Base-by-base conservation (phyloP, 2,888 invertebrate genomes). In the Cryptophagus acutangulus region DNA sequence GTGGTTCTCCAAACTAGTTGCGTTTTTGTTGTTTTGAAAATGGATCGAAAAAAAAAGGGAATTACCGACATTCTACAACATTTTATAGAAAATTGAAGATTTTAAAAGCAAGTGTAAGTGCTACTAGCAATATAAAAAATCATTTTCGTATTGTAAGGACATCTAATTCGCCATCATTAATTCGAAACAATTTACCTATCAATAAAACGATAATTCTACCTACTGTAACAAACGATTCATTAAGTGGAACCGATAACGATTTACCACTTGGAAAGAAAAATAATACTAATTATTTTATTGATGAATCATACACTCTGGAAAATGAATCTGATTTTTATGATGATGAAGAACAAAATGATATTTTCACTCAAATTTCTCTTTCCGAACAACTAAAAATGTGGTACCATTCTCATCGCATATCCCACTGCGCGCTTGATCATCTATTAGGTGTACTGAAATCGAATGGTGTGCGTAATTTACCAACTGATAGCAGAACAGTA, bases 401-500 rank as follows among this genome's bases (percentile, higher is more conserved):
- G 33, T 41, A 18, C 17, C 26, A 36, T 10, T 13, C 12, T 9
- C 29, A 34, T 25, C 43, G 34, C 28, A 18, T 43, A 16, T 24
- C 34, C 14, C 38, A 35, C 16, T 30, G 14, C 3, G 17, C 39
- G 15, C 9, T 45, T 4, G 35, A 31, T 43, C 36, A 44, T 5
- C 24, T 45, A 9, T 20, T 45, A 14, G n/a, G 16, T 20, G 31
- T 45, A 20, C 29, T 44, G 29, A 33, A 18, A 24, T 6, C 8
- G n/a, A 12, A 26, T 16, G 41, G 41, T 15, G 15, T 37, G 5
- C n/a, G n/a, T n/a, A 33, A 45, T 10, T 31, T 45, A 33, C 45
- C 40, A 38, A 20, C 15, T 24, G 42, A 42, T 39, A 34, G 40
- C 20, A 45, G 44, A 34, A 39, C 41, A 10, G 16, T 46, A 12